These are phyloP conservation scores for Genyomyrus donnyi DNA, from an alignment of 2,113 vertebrate species.

Conservation along the genomic window DNA sequence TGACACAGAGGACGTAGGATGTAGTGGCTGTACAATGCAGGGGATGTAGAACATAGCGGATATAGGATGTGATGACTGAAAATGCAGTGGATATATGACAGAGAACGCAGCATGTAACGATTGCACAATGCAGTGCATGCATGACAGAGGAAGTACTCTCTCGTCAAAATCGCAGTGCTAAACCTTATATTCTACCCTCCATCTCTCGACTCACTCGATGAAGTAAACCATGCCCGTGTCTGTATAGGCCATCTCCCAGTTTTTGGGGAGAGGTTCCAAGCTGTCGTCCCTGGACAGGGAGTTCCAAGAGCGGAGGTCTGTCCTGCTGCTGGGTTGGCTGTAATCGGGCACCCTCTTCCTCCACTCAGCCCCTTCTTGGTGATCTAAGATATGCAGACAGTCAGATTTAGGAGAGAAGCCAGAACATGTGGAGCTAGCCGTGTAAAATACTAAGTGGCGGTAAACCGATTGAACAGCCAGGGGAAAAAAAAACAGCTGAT, in stretches of 20 bases:
- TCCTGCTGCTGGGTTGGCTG: slow-evolving; percentile 76
- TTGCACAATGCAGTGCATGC: neutral
- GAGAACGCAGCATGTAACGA: neutral
- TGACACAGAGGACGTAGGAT: neutral
- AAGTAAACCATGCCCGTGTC: slow-evolving; percentile 97
- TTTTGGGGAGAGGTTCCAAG: slow-evolving; percentile 83
- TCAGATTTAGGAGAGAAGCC: neutral
- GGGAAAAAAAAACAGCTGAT: neutral
- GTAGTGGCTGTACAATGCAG: neutral
- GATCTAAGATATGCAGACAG: slow-evolving; percentile 54
- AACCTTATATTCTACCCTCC: neutral
- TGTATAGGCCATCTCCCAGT: slow-evolving; percentile 98
- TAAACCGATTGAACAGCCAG: neutral
- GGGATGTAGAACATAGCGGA: neutral
- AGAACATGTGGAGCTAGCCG: slow-evolving; percentile 33
- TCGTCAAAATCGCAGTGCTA: neutral
- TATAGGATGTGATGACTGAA: neutral
- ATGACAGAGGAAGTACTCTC: neutral
- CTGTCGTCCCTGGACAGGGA: slow-evolving; percentile 77
- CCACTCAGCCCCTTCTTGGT: slow-evolving; percentile 81
- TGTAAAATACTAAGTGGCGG: neutral
- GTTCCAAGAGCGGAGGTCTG: slow-evolving; percentile 78
- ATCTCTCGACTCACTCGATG: slow-evolving; percentile 80
- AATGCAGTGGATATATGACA: neutral
- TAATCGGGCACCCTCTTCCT: slow-evolving; percentile 88